Base-by-base conservation (phyloP, 2,888 invertebrate genomes). In the Flabesymbios commensalis region DNA sequence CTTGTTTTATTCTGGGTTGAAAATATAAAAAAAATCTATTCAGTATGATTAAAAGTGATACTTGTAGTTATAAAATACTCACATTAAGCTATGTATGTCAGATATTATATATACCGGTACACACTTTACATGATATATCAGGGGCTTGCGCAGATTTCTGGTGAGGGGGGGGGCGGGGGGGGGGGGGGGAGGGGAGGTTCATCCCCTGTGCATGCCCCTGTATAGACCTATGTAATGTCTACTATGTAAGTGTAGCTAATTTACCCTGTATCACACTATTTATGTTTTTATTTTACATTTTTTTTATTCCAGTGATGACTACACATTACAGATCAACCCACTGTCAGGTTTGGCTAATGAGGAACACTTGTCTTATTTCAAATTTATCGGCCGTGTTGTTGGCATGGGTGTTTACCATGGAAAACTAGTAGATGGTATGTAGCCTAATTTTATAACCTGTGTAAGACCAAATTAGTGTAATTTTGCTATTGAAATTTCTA, bases 401-500 rank as follows among this genome's bases (percentile, higher is more conserved):
- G 99, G 98, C 72, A 98, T 99, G 96, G 98, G 98, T 31, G 94
- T 99, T 36, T 98, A 96, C 84, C 98, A 99, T 82, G 98, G 98
- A 73, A 98, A 98, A 85, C 86, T 99, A 71, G 85, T 98, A 67
- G 98, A 98, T 86, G 96, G 94, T 93, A 78, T 48, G 54, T 29
- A 19, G 19, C 22, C 17, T n/a, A 14, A 22, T 7, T 4, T 10
- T 36, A n/a, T 10, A 36, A n/a, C 39, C 10, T 10, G 39, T 36
- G 39, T 36, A 36, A 36, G 39, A n/a, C 10, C n/a, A n/a, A n/a
- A n/a, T n/a, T n/a, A n/a, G n/a, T n/a, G n/a, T n/a, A n/a, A n/a
- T n/a, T n/a, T n/a, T n/a, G n/a, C n/a, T n/a, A n/a, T n/a, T n/a
- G n/a, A n/a, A n/a, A n/a, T n/a, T n/a, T n/a, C n/a, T n/a, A n/a